Conservation (phyloP, 2,113 vertebrate species). For the Kryptolebias marmoratus region DNA sequence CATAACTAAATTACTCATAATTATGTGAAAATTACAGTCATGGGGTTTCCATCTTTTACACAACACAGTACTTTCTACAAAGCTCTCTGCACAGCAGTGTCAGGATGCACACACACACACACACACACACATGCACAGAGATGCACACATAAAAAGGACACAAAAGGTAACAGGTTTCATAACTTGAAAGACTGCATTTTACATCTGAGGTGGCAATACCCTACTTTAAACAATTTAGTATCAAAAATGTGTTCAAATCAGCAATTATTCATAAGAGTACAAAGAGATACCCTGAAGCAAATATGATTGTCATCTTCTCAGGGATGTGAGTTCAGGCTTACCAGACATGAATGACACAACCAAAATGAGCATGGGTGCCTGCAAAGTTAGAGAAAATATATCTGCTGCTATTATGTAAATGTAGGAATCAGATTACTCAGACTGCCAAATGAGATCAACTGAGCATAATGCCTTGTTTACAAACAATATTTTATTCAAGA, state of each 20-base stretch:
- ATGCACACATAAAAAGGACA: background rate
- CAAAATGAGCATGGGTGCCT: too few relatives aligned
- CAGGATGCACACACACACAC: background rate
- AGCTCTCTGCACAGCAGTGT: background rate
- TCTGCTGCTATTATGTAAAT: too few relatives aligned
- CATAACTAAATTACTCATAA: conserved; percentile 15
- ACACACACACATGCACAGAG: background rate
- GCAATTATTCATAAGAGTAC: background rate
- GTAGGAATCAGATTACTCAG: too few relatives aligned
- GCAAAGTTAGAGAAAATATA: too few relatives aligned
- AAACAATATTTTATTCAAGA: too few relatives aligned
- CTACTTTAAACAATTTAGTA: background rate
- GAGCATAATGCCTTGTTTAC: too few relatives aligned
- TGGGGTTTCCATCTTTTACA: background rate
- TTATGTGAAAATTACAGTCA: conserved; percentile 9
- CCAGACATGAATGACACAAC: too few relatives aligned
- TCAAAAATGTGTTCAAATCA: background rate
- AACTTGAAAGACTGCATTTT: background rate
- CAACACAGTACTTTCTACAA: background rate
- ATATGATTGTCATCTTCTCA: conserved; percentile 15
- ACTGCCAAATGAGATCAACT: too few relatives aligned
- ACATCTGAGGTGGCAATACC: background rate
- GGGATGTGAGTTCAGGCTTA: too few relatives aligned
- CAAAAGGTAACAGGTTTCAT: background rate
- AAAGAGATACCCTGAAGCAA: conserved; percentile 5